Base-by-base conservation (phyloP, 2,113 vertebrate genomes). In the Odobenus rosmarus region DNA sequence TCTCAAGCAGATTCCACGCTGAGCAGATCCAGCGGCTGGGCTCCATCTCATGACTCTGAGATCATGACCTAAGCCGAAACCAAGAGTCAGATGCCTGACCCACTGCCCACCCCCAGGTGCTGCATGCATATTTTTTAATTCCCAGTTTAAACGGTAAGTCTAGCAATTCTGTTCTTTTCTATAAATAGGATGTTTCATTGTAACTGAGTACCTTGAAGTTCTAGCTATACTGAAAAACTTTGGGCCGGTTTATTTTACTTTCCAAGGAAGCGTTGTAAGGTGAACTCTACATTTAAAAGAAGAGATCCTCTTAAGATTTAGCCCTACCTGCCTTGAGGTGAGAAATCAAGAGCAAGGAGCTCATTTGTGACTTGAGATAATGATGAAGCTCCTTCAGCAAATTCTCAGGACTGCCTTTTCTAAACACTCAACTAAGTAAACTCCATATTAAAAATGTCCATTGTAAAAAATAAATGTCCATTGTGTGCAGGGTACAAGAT, bases 301-400 rank as follows among this genome's bases (percentile, higher is more conserved):
- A 84, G 61, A 53, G n/a, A 85, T n/a, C 16, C 21, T 86, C 5
- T 61, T 61, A 85, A 72, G 57, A 74, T 82, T 97, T 94, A 87
- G 28, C n/a, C 18, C 33, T 14, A 93, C 31, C 57, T 64, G 11
- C 26, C 18, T 31, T 31, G 4, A 64, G 49, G 14, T 51, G 31
- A 93, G 72, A 79, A 88, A 61, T 86, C 33, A 95, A 87, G 88
- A 86, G 67, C 9, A 89, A 93, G 13, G 28, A n/a, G 91, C 12
- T 94, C 21, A 31, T 80, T 49, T 87, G 19, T 51, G 39, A 82
- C 36, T 93, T 82, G 62, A 96, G 31, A 90, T 33, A 90, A 77
- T 18, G 19, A 82, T 57, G 53, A 91, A 13, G 33, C 69, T 51
- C 51, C 46, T 55, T 94, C 10, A 26, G 14, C 33, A 82, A 72